Evolutionary conservation across 2,888 invertebrate genomes (phyloP).

Genomic region (Heliconius cydno): DNA sequence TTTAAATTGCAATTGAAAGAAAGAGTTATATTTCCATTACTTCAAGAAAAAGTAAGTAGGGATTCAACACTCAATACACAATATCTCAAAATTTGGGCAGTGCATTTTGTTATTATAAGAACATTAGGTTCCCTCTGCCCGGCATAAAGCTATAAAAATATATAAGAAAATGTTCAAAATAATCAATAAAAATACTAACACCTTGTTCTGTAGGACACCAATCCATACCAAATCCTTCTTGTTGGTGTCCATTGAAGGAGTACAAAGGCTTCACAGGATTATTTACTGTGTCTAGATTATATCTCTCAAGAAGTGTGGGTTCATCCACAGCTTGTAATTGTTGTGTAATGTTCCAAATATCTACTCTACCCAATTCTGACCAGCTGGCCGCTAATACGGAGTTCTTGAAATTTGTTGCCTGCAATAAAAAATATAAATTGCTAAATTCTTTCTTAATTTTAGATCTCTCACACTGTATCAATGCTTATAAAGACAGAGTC

Average conservation of each 20-base stretch:
- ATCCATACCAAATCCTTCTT: slow-evolving; percentile 97
- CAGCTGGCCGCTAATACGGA: slow-evolving; percentile 93
- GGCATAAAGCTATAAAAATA: not conserved
- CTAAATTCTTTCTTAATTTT: not conserved
- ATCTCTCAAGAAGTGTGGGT: slow-evolving; percentile 83
- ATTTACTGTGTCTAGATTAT: slow-evolving; percentile 84
- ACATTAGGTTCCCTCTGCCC: too few species aligned
- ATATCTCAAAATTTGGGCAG: not conserved
- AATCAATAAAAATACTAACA: slow-evolving; percentile 68
- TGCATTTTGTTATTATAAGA: too few species aligned
- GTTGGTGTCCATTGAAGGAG: slow-evolving; percentile 95
- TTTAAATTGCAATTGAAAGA: not conserved
- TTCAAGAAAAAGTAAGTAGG: too few species aligned
- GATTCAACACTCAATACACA: not conserved
- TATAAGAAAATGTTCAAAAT: not conserved
- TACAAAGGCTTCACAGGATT: slow-evolving; percentile 87
- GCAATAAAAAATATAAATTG: slow-evolving; percentile 45
- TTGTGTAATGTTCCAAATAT: slow-evolving; percentile 94
- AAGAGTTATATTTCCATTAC: not conserved
- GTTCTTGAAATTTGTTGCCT: slow-evolving; percentile 85
- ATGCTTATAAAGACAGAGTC: too few species aligned
- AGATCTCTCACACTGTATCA: too few species aligned
- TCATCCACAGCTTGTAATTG: slow-evolving; percentile 92
- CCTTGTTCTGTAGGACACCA: slow-evolving; percentile 94
- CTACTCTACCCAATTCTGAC: slow-evolving; percentile 97